phyloP scores from a whole-genome alignment of 2,113 vertebrate genomes.

The Scortum barcoo region DNA sequence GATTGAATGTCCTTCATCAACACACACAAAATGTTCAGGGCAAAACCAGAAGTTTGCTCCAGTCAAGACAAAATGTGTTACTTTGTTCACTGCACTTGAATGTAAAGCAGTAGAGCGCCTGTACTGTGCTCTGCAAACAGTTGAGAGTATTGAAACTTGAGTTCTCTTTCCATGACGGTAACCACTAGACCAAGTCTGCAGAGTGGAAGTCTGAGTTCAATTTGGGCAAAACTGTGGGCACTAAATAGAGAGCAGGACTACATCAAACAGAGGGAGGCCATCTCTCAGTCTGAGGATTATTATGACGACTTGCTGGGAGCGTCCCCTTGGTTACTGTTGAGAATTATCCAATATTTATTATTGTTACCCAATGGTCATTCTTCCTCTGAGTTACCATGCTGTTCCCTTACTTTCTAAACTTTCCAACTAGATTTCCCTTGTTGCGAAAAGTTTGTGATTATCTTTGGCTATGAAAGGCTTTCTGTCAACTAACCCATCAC shows the following conservation, averaged over 20 bases:
- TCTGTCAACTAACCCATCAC: not conserved
- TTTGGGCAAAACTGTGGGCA: not conserved
- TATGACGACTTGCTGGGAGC: not conserved
- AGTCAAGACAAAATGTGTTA: not conserved
- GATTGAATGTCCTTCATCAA: slow-evolving; percentile 46
- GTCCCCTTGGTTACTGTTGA: not conserved
- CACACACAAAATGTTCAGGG: not conserved
- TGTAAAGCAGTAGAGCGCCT: not conserved
- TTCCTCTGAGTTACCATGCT: not conserved
- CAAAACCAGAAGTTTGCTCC: not conserved
- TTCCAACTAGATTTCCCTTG: not conserved
- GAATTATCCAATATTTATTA: not conserved
- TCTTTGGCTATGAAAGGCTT: not conserved
- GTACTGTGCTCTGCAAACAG: not conserved
- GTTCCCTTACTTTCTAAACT: not conserved
- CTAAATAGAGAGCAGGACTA: slow-evolving; percentile 29
- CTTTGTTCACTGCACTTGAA: not conserved
- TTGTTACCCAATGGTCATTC: not conserved
- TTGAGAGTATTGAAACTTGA: not conserved
- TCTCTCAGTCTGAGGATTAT: slow-evolving; percentile 23
- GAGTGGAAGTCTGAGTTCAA: not conserved
- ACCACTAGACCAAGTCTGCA: slow-evolving; percentile 19
- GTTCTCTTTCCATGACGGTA: slow-evolving; percentile 36
- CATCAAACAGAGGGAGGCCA: slow-evolving; percentile 19
- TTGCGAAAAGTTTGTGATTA: slow-evolving; percentile 5